Percentiles rank a stretch among this genome's conserved stretches.
phyloP scores from a whole-genome alignment of 2,888 invertebrate species.

The Harmothoe impar region DNA sequence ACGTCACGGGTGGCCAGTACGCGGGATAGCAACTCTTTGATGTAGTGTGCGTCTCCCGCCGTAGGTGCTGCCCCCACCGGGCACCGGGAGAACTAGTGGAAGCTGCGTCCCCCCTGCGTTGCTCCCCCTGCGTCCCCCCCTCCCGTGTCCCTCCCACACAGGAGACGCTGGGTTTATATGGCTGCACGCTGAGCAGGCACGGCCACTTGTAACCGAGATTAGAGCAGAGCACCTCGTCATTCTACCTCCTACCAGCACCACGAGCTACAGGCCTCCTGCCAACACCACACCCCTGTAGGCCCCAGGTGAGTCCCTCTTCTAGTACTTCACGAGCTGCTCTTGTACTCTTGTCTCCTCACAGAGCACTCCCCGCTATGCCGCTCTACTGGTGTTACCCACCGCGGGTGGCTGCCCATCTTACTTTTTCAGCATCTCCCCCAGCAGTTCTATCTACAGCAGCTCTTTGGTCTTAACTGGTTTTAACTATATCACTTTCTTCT shows the following conservation, averaged over 20 bases:
- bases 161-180: not conserved
- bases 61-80: not conserved
- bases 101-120: not conserved
- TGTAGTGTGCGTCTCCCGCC: no score
- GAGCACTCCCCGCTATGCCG: not conserved
- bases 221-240: not conserved
- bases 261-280: no score
- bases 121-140: not conserved
- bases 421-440: no score
- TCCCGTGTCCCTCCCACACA: slow-evolving; percentile 9
- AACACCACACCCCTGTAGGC: no score
- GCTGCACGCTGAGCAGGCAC: not conserved
- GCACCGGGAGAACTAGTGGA: not conserved
- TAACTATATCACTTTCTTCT: no score
- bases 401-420: no score
- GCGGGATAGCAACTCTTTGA: not conserved
- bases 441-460: no score
- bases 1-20: not conserved
- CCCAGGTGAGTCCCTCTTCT: slow-evolving; percentile 22
- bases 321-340: not conserved
- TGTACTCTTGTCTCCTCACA: not conserved
- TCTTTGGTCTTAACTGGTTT: no score
- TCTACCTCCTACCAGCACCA: not conserved
- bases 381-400: not conserved
- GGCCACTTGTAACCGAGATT: slow-evolving; percentile 18